phyloP scores from a whole-genome alignment of 2,888 invertebrate genomes.

The Agonopterix subpropinquella region DNA sequence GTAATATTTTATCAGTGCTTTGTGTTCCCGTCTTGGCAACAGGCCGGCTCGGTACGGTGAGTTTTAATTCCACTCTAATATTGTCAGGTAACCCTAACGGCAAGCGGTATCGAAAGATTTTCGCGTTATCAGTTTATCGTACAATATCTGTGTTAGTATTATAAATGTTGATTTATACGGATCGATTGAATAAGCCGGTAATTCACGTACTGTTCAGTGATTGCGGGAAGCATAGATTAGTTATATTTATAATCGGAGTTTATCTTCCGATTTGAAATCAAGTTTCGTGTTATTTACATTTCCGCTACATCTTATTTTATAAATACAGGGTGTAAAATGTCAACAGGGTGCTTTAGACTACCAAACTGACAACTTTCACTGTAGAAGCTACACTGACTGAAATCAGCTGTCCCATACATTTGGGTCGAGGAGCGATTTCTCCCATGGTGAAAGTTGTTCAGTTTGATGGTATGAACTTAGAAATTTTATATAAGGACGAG shows the following conservation, averaged over 20 bases:
- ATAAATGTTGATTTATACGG: conserved; percentile 22
- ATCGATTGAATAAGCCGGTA: conserved; percentile 23
- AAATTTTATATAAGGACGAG: too few relatives aligned
- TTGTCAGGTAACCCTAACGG: conserved; percentile 9
- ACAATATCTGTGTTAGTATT: conserved; percentile 1
- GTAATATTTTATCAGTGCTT: conserved; percentile 35
- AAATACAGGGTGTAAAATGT: neutral
- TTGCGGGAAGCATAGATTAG: conserved; percentile 21
- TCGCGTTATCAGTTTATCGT: conserved; percentile 3
- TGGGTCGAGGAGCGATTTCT: too few relatives aligned
- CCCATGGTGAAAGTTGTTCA: too few relatives aligned
- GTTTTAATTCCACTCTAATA: conserved; percentile 20
- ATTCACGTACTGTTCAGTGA: conserved; percentile 19
- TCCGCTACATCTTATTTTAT: neutral
- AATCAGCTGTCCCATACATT: too few relatives aligned
- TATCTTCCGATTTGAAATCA: neutral
- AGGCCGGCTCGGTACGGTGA: conserved; percentile 33
- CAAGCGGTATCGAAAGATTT: conserved; percentile 5
- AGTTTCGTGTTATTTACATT: neutral
- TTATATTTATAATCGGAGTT: neutral
- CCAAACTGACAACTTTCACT: neutral
- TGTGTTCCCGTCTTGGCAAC: conserved; percentile 19
- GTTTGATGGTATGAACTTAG: too few relatives aligned
- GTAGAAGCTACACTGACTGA: too few relatives aligned
- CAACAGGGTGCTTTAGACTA: neutral